A percentile compares a stretch with the other conserved stretches of the same genome.
These are phyloP conservation scores for Argyrosomus japonicus DNA, from an alignment of 2,113 vertebrate genomes.

Conservation along the genomic window DNA sequence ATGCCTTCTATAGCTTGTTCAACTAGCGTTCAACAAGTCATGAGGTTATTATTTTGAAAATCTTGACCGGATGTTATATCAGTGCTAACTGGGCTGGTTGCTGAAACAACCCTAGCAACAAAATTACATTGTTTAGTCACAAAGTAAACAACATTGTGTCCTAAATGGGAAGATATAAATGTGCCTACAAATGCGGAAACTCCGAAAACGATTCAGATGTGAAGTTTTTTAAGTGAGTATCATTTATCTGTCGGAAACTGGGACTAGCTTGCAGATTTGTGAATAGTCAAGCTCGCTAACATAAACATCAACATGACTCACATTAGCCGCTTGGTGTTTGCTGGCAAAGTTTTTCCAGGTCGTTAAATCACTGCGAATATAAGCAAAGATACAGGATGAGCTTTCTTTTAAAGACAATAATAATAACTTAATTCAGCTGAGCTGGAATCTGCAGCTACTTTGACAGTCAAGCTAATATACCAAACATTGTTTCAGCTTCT, in stretches of 20 bases:
- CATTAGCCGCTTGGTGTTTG: background rate
- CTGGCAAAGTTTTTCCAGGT: background rate
- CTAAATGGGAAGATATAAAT: constrained; percentile 77
- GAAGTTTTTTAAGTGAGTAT: constrained; percentile 79
- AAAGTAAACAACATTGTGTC: background rate
- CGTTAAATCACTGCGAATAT: background rate
- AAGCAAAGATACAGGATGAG: background rate
- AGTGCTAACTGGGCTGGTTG: too few species aligned
- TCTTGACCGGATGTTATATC: background rate
- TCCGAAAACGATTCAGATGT: constrained; percentile 54
- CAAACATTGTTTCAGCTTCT: background rate
- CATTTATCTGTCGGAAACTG: background rate
- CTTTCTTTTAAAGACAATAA: background rate
- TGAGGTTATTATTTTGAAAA: constrained; percentile 45
- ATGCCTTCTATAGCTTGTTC: too few species aligned
- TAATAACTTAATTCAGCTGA: background rate
- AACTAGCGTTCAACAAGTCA: rapidly evolving
- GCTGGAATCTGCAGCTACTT: background rate
- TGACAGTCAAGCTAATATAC: background rate
- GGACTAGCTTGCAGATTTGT: background rate
- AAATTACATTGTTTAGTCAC: background rate
- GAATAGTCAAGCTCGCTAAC: constrained; percentile 1
- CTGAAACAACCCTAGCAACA: background rate
- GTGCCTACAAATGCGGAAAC: constrained; percentile 69
- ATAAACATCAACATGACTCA: background rate